phyloP scores from a whole-genome alignment of 2,888 invertebrate genomes.

The Leistus spinibarbis region DNA sequence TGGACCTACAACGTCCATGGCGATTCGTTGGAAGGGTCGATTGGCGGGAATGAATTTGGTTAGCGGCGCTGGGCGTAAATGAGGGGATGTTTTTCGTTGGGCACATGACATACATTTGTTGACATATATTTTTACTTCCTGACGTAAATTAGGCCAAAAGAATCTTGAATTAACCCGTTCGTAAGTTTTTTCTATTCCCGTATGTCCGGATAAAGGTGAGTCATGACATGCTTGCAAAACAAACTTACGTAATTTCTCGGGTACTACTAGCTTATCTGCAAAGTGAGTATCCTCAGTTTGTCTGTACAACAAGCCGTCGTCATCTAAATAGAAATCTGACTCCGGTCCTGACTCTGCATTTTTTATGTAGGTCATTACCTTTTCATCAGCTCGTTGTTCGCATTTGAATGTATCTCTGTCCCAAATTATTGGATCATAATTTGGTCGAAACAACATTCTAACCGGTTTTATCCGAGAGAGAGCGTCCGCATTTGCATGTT shows the following conservation, averaged over 20 bases:
- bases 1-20: conserved; percentile 19
- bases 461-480: conserved; percentile 30
- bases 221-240: conserved; percentile 41
- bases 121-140: conserved; percentile 39
- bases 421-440: background rate
- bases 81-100: conserved; percentile 11
- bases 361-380: background rate
- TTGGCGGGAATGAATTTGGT: background rate
- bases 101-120: conserved; percentile 40
- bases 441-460: background rate
- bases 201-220: conserved; percentile 42
- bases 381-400: background rate
- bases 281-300: background rate
- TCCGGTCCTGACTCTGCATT: background rate
- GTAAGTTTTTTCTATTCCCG: conserved; percentile 42
- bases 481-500: conserved; percentile 40
- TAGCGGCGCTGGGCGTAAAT: conserved; percentile 12
- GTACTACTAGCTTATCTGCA: background rate
- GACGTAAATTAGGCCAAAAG: conserved; percentile 40
- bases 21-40: conserved; percentile 14
- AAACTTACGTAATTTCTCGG: background rate
- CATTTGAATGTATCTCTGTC: conserved; percentile 1
- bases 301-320: conserved; percentile 6
- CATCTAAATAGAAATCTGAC: conserved; percentile 9
- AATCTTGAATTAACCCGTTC: conserved; percentile 30